phyloP scores from a whole-genome alignment of 2,113 vertebrate species.

The Nannospalax galili region DNA sequence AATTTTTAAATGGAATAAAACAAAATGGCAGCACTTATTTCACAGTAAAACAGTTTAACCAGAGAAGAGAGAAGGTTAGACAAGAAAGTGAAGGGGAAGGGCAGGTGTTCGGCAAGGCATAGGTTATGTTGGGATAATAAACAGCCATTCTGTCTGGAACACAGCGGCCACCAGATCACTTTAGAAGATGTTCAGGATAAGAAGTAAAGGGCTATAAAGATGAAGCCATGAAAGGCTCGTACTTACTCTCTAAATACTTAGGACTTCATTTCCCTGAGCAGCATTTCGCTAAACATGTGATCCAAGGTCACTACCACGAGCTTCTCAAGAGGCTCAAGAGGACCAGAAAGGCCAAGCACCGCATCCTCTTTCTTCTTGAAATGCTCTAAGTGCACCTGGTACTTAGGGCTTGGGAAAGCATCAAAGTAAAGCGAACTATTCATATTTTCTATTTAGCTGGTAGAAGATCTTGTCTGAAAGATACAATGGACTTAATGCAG shows the following conservation, averaged over 20 bases:
- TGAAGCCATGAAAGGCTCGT: neutral
- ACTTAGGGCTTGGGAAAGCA: neutral
- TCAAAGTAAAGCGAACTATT: neutral
- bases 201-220: neutral
- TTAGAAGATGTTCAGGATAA: neutral
- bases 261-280: neutral
- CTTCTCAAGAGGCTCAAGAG: neutral
- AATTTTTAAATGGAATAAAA: neutral
- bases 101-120: neutral
- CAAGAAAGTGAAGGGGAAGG: neutral
- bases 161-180: neutral
- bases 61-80: neutral
- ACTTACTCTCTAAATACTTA: neutral
- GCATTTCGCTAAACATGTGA: neutral
- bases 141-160: neutral
- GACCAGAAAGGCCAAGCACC: neutral
- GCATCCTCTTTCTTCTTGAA: neutral
- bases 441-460: neutral
- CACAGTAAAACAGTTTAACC: too few species aligned
- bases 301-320: neutral
- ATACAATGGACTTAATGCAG: neutral
- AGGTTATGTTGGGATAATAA: neutral
- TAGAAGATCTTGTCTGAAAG: neutral
- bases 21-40: neutral
- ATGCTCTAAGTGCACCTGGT: neutral